A percentile compares a stretch with the other conserved stretches of the same genome.
Evolutionary conservation across 2,113 vertebrate genomes (phyloP).

Genomic region (Chascanopsetta lugubris): DNA sequence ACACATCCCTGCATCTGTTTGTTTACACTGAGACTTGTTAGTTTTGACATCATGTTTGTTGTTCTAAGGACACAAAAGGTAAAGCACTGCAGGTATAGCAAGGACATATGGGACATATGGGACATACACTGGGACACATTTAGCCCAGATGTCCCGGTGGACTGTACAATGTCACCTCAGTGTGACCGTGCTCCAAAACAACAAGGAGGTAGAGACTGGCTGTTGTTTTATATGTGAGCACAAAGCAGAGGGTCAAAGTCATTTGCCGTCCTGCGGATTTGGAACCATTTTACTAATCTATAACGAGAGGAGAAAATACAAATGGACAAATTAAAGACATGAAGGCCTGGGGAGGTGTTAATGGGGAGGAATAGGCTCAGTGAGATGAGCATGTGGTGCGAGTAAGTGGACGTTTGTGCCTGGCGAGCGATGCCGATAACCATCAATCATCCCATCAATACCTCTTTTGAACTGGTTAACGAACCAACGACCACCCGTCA

Average conservation of each 20-base stretch:
- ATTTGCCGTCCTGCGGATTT: neutral
- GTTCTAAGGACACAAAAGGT: conserved; percentile 24
- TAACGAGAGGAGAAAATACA: conserved; percentile 2
- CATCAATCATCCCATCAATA: no score
- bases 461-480: no score
- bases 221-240: conserved; percentile 19
- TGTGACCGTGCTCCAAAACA: conserved; percentile 32
- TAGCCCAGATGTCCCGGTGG: conserved; percentile 50
- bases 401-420: neutral
- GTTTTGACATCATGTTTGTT: neutral
- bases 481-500: no score
- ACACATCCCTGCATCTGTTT: neutral
- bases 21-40: neutral
- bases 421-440: neutral
- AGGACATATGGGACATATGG: conserved; percentile 40
- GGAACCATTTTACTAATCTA: neutral
- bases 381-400: neutral
- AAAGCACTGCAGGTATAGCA: conserved; percentile 30
- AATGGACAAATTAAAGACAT: conserved; percentile 6
- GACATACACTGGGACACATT: conserved; percentile 48
- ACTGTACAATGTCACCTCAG: conserved; percentile 49
- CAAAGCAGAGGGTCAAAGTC: conserved; percentile 5
- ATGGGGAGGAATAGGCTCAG: neutral
- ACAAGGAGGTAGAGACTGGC: conserved; percentile 25
- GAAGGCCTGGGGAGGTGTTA: neutral